A percentile compares a stretch with the other conserved stretches of the same genome.
These are phyloP conservation scores for Aphodius granarius DNA, from an alignment of 2,888 invertebrate species.

Conservation along the genomic window DNA sequence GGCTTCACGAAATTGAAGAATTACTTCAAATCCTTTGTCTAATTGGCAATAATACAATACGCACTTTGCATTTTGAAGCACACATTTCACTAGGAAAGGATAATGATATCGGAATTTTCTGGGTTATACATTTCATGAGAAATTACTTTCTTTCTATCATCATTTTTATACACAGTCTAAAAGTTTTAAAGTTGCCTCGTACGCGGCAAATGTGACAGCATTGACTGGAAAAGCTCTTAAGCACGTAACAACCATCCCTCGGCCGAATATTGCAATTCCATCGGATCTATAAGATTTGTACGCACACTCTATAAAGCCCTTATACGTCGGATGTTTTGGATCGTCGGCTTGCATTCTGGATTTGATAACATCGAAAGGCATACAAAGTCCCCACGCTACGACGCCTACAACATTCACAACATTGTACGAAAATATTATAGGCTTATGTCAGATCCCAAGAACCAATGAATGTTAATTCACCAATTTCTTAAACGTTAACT, in stretches of 20 bases:
- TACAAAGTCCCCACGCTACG: slow-evolving; percentile 66
- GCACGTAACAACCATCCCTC: slow-evolving; percentile 64
- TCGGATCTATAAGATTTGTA: slow-evolving; percentile 57
- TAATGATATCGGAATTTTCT: no score
- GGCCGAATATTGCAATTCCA: slow-evolving; percentile 62
- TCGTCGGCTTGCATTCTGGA: slow-evolving; percentile 71
- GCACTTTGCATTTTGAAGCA: no score
- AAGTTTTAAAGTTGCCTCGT: slow-evolving; percentile 48
- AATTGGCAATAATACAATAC: no score
- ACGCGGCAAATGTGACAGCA: slow-evolving; percentile 62
- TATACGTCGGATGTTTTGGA: slow-evolving; percentile 57
- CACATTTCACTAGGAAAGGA: no score
- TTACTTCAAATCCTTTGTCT: no score
- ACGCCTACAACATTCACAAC: slow-evolving; percentile 52
- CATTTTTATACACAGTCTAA: background rate
- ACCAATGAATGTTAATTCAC: background rate
- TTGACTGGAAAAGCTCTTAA: slow-evolving; percentile 71
- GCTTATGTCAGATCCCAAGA: background rate
- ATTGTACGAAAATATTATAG: background rate
- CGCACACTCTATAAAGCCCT: slow-evolving; percentile 62
- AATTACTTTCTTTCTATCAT: no score
- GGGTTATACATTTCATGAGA: no score
- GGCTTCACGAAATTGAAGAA: no score
- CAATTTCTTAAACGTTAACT: no score
- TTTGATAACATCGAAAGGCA: slow-evolving; percentile 76